Evolutionary conservation across 2,888 invertebrate species (phyloP).

Genomic region (Tromatobia lineatoria): DNA sequence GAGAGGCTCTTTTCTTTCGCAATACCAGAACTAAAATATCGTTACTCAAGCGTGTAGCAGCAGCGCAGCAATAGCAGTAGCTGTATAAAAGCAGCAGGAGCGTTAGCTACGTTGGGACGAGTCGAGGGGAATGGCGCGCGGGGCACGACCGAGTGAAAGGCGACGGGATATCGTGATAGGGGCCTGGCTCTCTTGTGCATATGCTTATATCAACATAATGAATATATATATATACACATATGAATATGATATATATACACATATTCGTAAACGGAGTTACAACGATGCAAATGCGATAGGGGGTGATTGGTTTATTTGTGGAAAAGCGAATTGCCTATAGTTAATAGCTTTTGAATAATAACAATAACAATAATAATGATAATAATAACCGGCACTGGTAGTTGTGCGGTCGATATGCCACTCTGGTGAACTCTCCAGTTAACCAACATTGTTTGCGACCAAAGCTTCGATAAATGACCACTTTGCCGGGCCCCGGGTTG

Average conservation of each 20-base stretch:
- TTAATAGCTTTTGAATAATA: background rate
- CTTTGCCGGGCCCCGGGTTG: too few relatives aligned
- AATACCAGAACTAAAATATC: conserved; percentile 77
- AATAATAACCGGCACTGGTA: too few relatives aligned
- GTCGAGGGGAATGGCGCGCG: conserved; percentile 73
- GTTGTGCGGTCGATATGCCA: too few relatives aligned
- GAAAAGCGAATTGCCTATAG: background rate
- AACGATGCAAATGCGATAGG: conserved; percentile 34
- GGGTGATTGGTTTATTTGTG: background rate
- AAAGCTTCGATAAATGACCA: too few relatives aligned
- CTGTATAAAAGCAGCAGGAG: conserved; percentile 17
- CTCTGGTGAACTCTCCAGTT: too few relatives aligned
- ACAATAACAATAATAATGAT: too few relatives aligned
- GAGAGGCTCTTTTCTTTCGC: conserved; percentile 68
- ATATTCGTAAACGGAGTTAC: background rate
- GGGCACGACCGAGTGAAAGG: conserved; percentile 82
- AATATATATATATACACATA: conserved; percentile 7
- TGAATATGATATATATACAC: background rate
- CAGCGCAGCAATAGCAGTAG: conserved; percentile 35
- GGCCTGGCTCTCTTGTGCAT: conserved; percentile 39
- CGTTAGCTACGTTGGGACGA: conserved; percentile 23
- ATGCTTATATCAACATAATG: conserved; percentile 25
- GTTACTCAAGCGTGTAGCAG: conserved; percentile 78
- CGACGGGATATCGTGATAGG: conserved; percentile 73
- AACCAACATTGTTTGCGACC: too few relatives aligned